Evolutionary conservation across 2,113 vertebrate species (phyloP), one percentile per base, ranked within the genome.

Genomic region (Anhinga anhinga): DNA sequence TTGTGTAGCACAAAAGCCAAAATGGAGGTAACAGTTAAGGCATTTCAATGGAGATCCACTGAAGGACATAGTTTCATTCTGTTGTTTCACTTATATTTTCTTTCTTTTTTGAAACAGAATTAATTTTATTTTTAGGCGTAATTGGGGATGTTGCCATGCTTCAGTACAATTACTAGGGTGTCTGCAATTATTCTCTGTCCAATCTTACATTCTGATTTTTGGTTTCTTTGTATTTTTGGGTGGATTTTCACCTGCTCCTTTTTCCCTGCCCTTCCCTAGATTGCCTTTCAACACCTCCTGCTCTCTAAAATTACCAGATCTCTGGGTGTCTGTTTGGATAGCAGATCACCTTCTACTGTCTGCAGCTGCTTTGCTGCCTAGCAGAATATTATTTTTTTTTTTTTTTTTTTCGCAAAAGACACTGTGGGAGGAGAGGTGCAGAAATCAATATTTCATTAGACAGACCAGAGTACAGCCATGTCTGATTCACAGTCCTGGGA

Each of bases 381-480:
- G 86, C 40, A 72, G 81, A 78, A 18, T 97, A 98, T 97, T 92
- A 97, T 55, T 55, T 10, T 29, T 32, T 47, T 15, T n/a, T 62
- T 20, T 47, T 15, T n/a, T 62, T 20, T 55, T 66, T 91, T 88
- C 59, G 22, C 62, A 88, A 74, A 97, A 69, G 32, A 58, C 44
- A 49, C 71, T 59, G 21, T 53, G 73, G 92, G 65, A 80, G 55
- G 32, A 50, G 63, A 94, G 25, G 40, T 53, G 45, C n/a, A 76
- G 50, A 82, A 95, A 97, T 98, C 97, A 97, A 97, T 98, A 97
- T 95, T 95, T 95, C 94, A 92, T 97, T 97, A 97, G 78, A 73
- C 71, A 89, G 59, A 67, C 79, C 11, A 84, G 73, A 84, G 55
- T 45, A 77, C 27, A 69, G 53, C n/a, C 32, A 58, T 29, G 16